phyloP scores from a whole-genome alignment of 2,888 invertebrate genomes.

The Agonopterix alstromeriana region DNA sequence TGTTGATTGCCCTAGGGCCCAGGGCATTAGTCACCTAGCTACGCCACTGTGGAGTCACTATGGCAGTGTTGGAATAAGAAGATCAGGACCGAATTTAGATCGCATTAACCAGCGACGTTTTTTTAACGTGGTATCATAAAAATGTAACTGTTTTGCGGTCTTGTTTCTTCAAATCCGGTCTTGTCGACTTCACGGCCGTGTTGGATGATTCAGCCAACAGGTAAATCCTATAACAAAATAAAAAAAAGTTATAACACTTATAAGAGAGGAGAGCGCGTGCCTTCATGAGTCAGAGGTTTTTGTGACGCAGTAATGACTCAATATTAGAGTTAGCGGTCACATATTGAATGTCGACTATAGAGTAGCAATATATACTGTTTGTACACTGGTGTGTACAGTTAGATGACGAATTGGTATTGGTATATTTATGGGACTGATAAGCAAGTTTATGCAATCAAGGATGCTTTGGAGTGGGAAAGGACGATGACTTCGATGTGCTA shows the following conservation, averaged over 20 bases:
- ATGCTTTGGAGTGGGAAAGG: neutral
- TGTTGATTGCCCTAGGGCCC: no score
- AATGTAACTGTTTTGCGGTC: slow-evolving; percentile 3
- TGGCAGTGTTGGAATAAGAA: slow-evolving; percentile 55
- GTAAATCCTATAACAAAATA: slow-evolving; percentile 58
- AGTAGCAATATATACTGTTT: slow-evolving; percentile 13
- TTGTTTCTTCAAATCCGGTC: slow-evolving; percentile 14
- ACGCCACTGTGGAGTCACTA: no score
- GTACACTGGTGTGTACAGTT: slow-evolving; percentile 18
- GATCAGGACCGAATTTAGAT: slow-evolving; percentile 9
- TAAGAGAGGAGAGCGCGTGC: slow-evolving; percentile 32
- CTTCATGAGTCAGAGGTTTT: slow-evolving; percentile 37
- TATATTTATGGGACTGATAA: neutral
- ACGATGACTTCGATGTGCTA: neutral
- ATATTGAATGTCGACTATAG: slow-evolving; percentile 23
- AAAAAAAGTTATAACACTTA: slow-evolving; percentile 17
- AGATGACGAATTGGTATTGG: slow-evolving; percentile 16
- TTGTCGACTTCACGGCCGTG: slow-evolving; percentile 23
- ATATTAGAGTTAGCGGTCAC: slow-evolving; percentile 39
- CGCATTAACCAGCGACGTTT: neutral
- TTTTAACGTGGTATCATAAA: neutral
- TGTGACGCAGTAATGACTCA: slow-evolving; percentile 57
- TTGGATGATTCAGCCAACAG: slow-evolving; percentile 48
- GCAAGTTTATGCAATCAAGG: neutral
- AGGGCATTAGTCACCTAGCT: no score